Conservation (phyloP, 2,113 vertebrate species). For the Alethe diademata region DNA sequence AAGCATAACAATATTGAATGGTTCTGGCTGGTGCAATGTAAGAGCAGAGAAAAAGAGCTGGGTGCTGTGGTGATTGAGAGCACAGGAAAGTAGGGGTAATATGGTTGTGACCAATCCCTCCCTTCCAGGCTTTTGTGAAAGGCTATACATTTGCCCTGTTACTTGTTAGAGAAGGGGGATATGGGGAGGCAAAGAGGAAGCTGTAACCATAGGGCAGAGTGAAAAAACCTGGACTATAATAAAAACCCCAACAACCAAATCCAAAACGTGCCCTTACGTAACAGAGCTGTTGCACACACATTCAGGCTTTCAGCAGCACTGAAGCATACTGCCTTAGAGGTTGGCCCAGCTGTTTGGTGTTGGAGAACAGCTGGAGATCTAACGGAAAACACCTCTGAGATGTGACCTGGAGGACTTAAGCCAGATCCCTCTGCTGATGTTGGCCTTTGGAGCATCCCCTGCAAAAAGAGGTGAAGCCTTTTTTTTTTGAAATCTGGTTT, state of each 20-base stretch:
- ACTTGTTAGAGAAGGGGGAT: not conserved
- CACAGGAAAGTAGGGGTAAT: not conserved
- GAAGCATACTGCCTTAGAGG: not conserved
- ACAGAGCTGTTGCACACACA: not conserved
- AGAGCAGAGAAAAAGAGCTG: not conserved
- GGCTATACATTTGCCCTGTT: not conserved
- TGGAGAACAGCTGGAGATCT: not conserved
- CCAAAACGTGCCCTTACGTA: rapidly evolving
- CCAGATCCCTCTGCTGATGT: not conserved
- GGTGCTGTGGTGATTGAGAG: not conserved
- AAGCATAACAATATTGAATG: not conserved
- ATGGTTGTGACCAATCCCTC: not conserved
- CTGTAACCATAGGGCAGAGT: not conserved
- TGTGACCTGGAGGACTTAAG: not conserved
- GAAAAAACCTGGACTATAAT: not conserved
- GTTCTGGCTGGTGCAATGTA: not conserved
- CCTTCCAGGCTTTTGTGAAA: not conserved
- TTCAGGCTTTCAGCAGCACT: not conserved
- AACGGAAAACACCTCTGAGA: not conserved
- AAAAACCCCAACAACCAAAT: not conserved
- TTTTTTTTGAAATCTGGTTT: not conserved
- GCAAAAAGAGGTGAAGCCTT: not conserved
- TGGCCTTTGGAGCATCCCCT: not conserved
- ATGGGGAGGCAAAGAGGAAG: not conserved
- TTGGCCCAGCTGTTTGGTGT: not conserved